phyloP scores from a whole-genome alignment of 2,888 invertebrate species.

The Mesoligia furuncula region DNA sequence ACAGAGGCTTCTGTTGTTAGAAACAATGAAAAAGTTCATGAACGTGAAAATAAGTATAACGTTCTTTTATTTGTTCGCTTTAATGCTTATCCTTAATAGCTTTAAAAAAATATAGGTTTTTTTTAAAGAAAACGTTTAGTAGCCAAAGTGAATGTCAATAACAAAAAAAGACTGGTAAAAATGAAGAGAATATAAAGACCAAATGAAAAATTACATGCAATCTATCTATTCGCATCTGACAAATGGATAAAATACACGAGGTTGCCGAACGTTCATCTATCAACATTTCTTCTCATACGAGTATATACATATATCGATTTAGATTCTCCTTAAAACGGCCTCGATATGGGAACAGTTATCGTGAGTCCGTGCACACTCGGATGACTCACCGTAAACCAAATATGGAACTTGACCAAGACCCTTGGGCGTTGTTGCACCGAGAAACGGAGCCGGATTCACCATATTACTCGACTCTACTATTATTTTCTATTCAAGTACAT shows the following conservation, averaged over 20 bases:
- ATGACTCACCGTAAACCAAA: conserved; percentile 81
- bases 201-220: conserved; percentile 40
- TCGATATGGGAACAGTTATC: conserved; percentile 72
- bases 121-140: conserved; percentile 4
- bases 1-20: conserved; percentile 29
- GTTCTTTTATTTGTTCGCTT: conserved; percentile 6
- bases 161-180: conserved; percentile 10
- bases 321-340: conserved; percentile 71
- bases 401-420: conserved; percentile 77
- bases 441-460: conserved; percentile 72
- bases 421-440: conserved; percentile 65
- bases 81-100: conserved; percentile 16
- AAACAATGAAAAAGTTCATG: conserved; percentile 45
- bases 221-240: conserved; percentile 52
- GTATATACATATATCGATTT: conserved; percentile 63
- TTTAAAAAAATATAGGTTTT: too few relatives aligned
- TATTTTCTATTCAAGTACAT: conserved; percentile 56
- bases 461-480: conserved; percentile 51
- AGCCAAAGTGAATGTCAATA: conserved; percentile 9
- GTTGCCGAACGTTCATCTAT: conserved; percentile 64
- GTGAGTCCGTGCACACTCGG: conserved; percentile 65
- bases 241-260: conserved; percentile 56
- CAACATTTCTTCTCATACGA: conserved; percentile 52
- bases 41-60: conserved; percentile 12
- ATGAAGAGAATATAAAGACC: conserved; percentile 18